Conservation (phyloP, 2,888 invertebrate genomes). For the Ornithoptera alexandrae region DNA sequence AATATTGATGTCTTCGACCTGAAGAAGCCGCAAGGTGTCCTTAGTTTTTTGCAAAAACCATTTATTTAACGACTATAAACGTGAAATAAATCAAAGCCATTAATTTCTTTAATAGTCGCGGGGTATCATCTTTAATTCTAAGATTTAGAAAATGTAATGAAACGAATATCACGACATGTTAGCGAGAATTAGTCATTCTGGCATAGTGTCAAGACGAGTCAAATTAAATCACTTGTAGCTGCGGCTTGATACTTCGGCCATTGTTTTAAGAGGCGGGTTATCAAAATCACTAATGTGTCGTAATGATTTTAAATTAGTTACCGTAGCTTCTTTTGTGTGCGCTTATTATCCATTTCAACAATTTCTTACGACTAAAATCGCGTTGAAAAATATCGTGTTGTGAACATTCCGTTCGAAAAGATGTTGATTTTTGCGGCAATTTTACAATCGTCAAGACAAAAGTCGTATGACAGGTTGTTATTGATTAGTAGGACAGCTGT, state of each 20-base stretch:
- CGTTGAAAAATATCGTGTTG: slow-evolving; percentile 73
- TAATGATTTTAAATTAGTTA: slow-evolving; percentile 39
- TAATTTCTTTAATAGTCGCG: slow-evolving; percentile 48
- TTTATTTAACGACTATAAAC: slow-evolving; percentile 16
- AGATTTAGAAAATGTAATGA: slow-evolving; percentile 59
- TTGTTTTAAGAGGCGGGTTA: slow-evolving; percentile 59
- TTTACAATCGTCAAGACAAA: slow-evolving; percentile 68
- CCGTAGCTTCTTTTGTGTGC: slow-evolving; percentile 53
- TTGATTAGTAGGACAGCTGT: slow-evolving; percentile 73
- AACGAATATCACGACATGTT: slow-evolving; percentile 59
- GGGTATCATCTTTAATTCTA: slow-evolving; percentile 46
- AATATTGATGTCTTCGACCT: neutral
- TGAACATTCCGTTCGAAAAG: slow-evolving; percentile 70
- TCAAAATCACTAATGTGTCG: slow-evolving; percentile 55
- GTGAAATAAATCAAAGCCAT: slow-evolving; percentile 27
- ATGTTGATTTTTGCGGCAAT: slow-evolving; percentile 72
- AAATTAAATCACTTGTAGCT: slow-evolving; percentile 65
- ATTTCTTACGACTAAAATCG: slow-evolving; percentile 72
- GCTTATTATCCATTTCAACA: slow-evolving; percentile 64
- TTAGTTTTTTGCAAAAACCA: neutral
- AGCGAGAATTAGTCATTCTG: slow-evolving; percentile 72
- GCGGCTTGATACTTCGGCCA: slow-evolving; percentile 57
- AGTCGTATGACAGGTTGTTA: slow-evolving; percentile 67
- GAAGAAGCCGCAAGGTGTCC: neutral
- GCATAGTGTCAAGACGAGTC: slow-evolving; percentile 66